Percentiles rank a stretch among this genome's conserved stretches.
phyloP scores from a whole-genome alignment of 1,140 invertebrate genomes.

The Drosophila yakuba region DNA sequence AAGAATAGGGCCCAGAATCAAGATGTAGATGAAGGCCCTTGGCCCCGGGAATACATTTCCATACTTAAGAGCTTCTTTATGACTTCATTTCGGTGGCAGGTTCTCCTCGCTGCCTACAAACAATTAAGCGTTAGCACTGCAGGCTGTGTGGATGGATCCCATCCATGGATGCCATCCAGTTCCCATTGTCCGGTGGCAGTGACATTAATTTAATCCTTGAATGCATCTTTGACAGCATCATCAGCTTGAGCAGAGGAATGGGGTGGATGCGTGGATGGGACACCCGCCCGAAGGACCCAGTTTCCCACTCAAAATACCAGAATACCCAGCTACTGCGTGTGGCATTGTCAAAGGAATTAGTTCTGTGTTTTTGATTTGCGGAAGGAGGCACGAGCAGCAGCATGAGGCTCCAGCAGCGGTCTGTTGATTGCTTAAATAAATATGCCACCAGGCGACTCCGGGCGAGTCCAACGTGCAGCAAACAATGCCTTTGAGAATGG shows the following conservation, averaged over 20 bases:
- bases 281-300: slow-evolving; percentile 20
- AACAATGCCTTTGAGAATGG: slow-evolving; percentile 69
- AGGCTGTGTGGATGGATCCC: slow-evolving; percentile 19
- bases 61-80: slow-evolving; percentile 78
- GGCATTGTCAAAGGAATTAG: slow-evolving; percentile 83
- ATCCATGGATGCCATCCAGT: background rate
- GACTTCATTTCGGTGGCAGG: slow-evolving; percentile 73
- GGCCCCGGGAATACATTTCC: slow-evolving; percentile 70
- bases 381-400: slow-evolving; percentile 45
- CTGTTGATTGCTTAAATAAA: slow-evolving; percentile 82
- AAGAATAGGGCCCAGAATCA: slow-evolving; percentile 62
- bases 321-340: slow-evolving; percentile 47
- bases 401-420: slow-evolving; percentile 60
- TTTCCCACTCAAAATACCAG: slow-evolving; percentile 13
- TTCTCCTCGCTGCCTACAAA: slow-evolving; percentile 45
- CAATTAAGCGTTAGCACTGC: slow-evolving; percentile 78
- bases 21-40: slow-evolving; percentile 36
- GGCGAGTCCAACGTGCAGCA: slow-evolving; percentile 60
- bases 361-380: slow-evolving; percentile 82
- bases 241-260: slow-evolving; percentile 5
- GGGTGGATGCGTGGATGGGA: too few relatives aligned
- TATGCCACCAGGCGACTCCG: slow-evolving; percentile 63
- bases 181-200: slow-evolving; percentile 76
- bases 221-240: slow-evolving; percentile 80
- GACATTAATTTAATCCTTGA: slow-evolving; percentile 84